phyloP scores from a whole-genome alignment of 2,888 invertebrate genomes.

The Nomada flava region DNA sequence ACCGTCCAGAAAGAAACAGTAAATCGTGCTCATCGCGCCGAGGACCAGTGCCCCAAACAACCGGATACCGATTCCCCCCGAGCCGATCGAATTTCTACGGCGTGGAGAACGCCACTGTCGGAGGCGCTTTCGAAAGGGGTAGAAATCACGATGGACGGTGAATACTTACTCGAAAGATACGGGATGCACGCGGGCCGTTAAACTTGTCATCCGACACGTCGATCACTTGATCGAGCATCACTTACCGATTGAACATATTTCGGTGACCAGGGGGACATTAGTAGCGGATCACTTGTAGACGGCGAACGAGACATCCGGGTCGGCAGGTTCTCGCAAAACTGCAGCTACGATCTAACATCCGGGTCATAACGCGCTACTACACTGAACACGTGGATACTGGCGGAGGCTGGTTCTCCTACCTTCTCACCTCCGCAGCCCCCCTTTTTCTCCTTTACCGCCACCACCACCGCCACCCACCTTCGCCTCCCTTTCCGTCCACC shows the following conservation, averaged over 20 bases:
- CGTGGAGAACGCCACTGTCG: neutral
- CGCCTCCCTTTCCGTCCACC: conserved; percentile 60
- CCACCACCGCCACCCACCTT: conserved; percentile 65
- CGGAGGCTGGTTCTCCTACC: conserved; percentile 80
- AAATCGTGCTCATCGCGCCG: neutral
- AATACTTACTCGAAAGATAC: conserved; percentile 21
- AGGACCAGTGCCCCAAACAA: neutral
- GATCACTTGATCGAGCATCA: conserved; percentile 53
- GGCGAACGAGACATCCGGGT: conserved; percentile 82
- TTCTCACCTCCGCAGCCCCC: conserved; percentile 73
- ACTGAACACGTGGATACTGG: conserved; percentile 84
- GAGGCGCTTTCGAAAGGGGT: conserved; percentile 40
- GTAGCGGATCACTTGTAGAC: conserved; percentile 76
- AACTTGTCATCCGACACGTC: neutral
- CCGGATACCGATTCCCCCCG: neutral
- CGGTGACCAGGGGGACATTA: conserved; percentile 82
- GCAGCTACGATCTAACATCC: conserved; percentile 84
- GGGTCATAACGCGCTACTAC: conserved; percentile 84
- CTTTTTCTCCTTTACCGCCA: conserved; percentile 67
- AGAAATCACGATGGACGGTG: conserved; percentile 40
- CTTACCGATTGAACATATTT: conserved; percentile 85
- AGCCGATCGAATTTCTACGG: neutral
- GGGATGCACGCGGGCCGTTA: neutral
- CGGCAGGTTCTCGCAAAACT: conserved; percentile 83
- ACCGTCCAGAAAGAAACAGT: neutral